Percentiles rank a stretch among this genome's conserved stretches.
Evolutionary conservation across 2,797 vertebrate species (phyloP).

Genomic region (Amniataba percoides): DNA sequence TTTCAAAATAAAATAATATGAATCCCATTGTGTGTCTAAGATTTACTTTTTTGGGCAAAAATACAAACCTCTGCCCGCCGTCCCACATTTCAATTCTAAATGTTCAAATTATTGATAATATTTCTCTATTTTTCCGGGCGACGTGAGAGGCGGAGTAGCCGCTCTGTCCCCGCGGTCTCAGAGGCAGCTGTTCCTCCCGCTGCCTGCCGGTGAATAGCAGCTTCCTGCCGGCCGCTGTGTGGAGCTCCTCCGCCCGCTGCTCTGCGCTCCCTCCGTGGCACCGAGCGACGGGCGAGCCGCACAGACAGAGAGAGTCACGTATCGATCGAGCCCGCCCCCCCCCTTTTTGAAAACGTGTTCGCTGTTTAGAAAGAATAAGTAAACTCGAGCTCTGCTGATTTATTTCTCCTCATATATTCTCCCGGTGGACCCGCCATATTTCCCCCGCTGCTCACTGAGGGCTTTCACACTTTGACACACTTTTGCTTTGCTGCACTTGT

Average conservation of each 20-base stretch:
- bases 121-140: neutral
- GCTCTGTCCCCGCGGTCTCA: constrained; percentile 32
- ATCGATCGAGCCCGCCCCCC: too few relatives aligned
- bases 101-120: neutral
- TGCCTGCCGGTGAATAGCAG: constrained; percentile 82
- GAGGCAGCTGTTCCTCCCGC: constrained; percentile 71
- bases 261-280: too few relatives aligned
- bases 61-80: neutral
- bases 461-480: neutral
- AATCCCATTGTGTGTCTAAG: neutral
- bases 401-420: neutral
- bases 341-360: neutral
- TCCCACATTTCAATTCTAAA: neutral
- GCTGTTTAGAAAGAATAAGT: too few relatives aligned
- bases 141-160: neutral
- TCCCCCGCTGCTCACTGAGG: neutral
- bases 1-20: neutral
- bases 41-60: neutral
- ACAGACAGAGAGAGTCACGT: neutral
- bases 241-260: too few relatives aligned
- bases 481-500: neutral
- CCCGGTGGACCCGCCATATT: constrained; percentile 53
- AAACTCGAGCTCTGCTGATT: neutral
- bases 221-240: constrained; percentile 57
- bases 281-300: neutral